phyloP scores from a whole-genome alignment of 2,888 invertebrate genomes.

The Periphyllus acericola region DNA sequence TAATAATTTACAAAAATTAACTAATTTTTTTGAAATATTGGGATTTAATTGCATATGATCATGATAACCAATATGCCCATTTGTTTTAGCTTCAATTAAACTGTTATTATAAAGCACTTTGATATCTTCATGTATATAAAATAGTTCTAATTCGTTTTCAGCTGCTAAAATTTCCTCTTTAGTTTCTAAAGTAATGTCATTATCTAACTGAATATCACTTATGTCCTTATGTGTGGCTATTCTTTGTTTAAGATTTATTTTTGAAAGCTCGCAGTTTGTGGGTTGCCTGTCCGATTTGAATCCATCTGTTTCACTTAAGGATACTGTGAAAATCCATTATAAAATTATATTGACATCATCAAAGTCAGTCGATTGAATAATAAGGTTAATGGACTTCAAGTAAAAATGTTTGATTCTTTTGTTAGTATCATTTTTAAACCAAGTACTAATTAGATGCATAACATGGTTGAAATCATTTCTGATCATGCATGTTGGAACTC shows the following conservation, averaged over 20 bases:
- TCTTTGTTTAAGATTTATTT: not conserved
- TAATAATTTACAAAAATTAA: conserved; percentile 29
- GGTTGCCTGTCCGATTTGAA: not conserved
- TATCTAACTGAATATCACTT: too few relatives aligned
- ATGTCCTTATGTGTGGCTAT: conserved; percentile 6
- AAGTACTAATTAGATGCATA: conserved; percentile 2
- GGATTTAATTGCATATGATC: not conserved
- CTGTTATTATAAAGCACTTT: too few relatives aligned
- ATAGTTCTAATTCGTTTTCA: too few relatives aligned
- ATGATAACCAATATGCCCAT: not conserved
- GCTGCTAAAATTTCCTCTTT: too few relatives aligned
- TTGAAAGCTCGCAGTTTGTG: not conserved
- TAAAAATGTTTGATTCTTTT: conserved; percentile 10
- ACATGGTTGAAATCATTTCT: not conserved
- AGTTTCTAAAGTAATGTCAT: too few relatives aligned
- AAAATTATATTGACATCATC: not conserved
- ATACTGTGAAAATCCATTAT: not conserved
- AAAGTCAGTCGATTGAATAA: not conserved
- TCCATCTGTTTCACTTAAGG: not conserved
- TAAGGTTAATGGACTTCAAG: not conserved
- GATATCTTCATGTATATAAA: too few relatives aligned
- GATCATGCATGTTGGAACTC: not conserved
- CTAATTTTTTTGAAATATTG: not conserved
- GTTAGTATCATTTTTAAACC: not conserved
- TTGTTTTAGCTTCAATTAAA: too few relatives aligned